A percentile compares a stretch with the other conserved stretches of the same genome.
Conservation (phyloP, 2,797 vertebrate species). For the Pelochelys cantorii region DNA sequence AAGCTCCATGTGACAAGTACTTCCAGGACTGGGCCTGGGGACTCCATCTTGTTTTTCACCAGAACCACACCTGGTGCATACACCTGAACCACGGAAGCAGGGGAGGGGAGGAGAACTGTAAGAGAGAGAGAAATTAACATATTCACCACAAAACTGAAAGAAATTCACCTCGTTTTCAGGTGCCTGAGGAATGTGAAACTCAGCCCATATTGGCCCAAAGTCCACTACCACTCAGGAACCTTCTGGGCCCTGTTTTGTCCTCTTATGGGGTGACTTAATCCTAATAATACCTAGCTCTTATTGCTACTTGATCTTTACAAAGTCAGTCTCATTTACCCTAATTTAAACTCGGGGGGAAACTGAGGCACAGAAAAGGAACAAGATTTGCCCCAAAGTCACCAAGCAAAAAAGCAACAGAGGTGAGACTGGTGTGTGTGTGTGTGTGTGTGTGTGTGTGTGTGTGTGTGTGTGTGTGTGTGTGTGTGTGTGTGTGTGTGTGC, state of each 20-base stretch:
- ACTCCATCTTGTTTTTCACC: not conserved
- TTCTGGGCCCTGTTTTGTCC: not conserved
- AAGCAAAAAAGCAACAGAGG: not conserved
- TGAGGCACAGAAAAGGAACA: not conserved
- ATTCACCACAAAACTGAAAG: not conserved
- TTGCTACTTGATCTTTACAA: not conserved
- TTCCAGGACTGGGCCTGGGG: not conserved
- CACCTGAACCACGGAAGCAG: no score
- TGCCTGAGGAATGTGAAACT: not conserved
- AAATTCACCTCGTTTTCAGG: not conserved
- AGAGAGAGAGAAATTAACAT: not conserved
- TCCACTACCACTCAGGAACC: not conserved
- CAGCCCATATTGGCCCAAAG: not conserved
- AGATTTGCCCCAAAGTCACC: not conserved
- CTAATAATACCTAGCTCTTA: not conserved
- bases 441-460: not conserved
- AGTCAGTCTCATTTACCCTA: not conserved
- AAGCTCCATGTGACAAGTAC: not conserved
- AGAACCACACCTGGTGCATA: no score
- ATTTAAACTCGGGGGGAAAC: not conserved
- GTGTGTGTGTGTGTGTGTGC: not conserved
- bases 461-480: not conserved
- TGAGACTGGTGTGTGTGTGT: not conserved
- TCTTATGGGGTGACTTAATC: not conserved
- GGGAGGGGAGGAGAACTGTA: accelerated